Base-by-base conservation (phyloP, 2,888 invertebrate species). In the Ormyrus pomaceus region DNA sequence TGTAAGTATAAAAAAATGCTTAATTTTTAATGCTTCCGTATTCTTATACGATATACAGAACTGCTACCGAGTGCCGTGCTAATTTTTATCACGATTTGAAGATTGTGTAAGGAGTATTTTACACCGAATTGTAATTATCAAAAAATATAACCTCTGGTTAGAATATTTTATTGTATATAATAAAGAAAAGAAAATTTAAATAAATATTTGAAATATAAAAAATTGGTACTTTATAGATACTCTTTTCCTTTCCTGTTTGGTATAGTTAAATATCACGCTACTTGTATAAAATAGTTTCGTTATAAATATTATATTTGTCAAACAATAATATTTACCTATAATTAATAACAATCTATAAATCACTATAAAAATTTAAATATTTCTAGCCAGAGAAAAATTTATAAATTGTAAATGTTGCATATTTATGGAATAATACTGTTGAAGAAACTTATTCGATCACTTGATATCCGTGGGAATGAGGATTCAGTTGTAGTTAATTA, bases 11-110 rank as follows among this genome's bases (percentile, higher is more conserved):
- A 59, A 9, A 72, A 62, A 56, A 11, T 2, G 55, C 64, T 19
- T 48, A 19, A 65, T 56, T 56, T 55, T 75, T 13, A 51, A 66
- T 51, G 68, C 19, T 69, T 69, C 62, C 19, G 51, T 59, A 65
- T 65, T n/a, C 45, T 65, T 65, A 53, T 48, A 62, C 48, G 56
- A 53, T 45, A 51, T 13, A 13, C 34, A 68, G 45, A 70, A 11
- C 13, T 50, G 59, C 19, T 59, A 71, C 11, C 51, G 51, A 71
- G 59, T 61, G 59, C 45, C 61, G 59, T 45, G 58, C 8, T 61
- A n/a, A 61, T 72, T 72, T 61, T 34, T 34, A 34, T 34, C 53
- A 13, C n/a, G 4, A 61, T n/a, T 71, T 48, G 2, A 7, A 19
- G 13, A 45, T 48, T 48, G 19, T 34, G 34, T 13, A 34, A 59